Evolutionary conservation across 2,113 vertebrate species (phyloP).

Genomic region (Hymenochirus boettgeri): DNA sequence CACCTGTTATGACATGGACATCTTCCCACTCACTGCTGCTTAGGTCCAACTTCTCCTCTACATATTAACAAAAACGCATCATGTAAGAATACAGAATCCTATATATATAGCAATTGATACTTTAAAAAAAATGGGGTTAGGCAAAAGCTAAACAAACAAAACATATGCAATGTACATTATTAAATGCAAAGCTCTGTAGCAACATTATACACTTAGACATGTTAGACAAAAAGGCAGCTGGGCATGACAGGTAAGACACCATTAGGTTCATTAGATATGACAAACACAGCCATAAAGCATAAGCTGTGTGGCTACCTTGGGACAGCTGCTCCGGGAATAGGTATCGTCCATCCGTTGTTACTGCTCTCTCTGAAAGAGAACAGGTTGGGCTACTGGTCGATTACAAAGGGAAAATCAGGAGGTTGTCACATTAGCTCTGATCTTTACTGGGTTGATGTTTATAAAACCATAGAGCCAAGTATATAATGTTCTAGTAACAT

Average conservation of each 20-base stretch:
- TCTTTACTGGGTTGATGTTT: no score
- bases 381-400: slow-evolving; percentile 16
- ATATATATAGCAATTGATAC: neutral
- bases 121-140: neutral
- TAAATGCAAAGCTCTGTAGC: neutral
- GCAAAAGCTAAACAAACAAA: neutral
- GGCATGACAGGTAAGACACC: neutral
- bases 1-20: slow-evolving; percentile 83
- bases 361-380: slow-evolving; percentile 76
- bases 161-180: neutral
- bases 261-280: slow-evolving; percentile 7
- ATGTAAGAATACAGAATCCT: neutral
- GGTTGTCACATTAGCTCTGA: no score
- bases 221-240: neutral
- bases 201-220: neutral
- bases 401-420: neutral
- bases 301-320: slow-evolving; percentile 69
- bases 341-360: slow-evolving; percentile 85
- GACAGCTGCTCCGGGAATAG: slow-evolving; percentile 80
- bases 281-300: slow-evolving; percentile 7
- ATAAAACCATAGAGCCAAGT: no score
- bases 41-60: slow-evolving; percentile 82
- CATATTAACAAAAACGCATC: neutral
- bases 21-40: slow-evolving; percentile 82
- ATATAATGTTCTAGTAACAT: no score